Evolutionary conservation across 2,113 vertebrate genomes (phyloP).

Genomic region (Takifugu flavidus): DNA sequence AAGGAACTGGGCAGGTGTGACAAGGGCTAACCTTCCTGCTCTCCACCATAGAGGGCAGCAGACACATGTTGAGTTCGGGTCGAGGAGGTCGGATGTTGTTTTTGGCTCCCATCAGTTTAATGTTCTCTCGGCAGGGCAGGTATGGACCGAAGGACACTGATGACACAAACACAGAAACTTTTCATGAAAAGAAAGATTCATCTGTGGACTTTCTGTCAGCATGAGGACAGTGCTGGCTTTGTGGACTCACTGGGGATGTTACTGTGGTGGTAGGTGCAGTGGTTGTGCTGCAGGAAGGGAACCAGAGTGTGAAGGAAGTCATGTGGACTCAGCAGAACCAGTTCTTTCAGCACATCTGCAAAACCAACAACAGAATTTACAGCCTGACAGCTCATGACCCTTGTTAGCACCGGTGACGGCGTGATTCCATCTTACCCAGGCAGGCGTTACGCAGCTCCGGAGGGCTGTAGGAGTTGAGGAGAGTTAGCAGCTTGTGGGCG

Average conservation of each 20-base stretch:
- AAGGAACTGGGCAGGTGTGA: background rate
- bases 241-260: constrained; percentile 90
- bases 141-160: constrained; percentile 98
- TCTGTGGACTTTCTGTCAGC: background rate
- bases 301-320: constrained; percentile 99
- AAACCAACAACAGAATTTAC: constrained; percentile 42
- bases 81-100: constrained; percentile 97
- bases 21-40: constrained; percentile 84
- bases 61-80: constrained; percentile 99
- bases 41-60: constrained; percentile 98
- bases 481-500: constrained; percentile 97
- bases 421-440: constrained; percentile 78
- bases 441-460: constrained; percentile 94
- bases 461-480: constrained; percentile 98
- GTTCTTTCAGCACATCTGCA: constrained; percentile 96
- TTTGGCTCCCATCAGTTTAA: constrained; percentile 98
- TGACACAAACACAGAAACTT: no score
- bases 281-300: constrained; percentile 98
- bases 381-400: background rate
- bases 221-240: background rate
- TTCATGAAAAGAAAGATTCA: no score
- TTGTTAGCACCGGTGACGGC: background rate
- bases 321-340: constrained; percentile 96
- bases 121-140: constrained; percentile 98
- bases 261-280: constrained; percentile 99